These are phyloP conservation scores for Cyphomyrus discorhynchus DNA, from an alignment of 2,113 vertebrate species.

Conservation along the genomic window DNA sequence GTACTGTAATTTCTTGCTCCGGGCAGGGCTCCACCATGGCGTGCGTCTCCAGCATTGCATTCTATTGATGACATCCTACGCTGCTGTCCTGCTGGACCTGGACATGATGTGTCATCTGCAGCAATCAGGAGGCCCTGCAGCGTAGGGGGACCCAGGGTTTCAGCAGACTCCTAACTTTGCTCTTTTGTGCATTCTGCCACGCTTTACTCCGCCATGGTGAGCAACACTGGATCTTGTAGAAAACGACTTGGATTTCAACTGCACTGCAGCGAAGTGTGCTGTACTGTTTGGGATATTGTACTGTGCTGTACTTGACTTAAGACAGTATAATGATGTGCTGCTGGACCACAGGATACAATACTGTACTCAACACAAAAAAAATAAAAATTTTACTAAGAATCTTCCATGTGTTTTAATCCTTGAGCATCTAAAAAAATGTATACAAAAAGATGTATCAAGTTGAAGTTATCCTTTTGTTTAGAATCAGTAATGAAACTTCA, in stretches of 20 bases:
- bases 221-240: constrained; percentile 5
- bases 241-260: neutral
- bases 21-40: constrained; percentile 1
- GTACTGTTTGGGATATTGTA: neutral
- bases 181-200: neutral
- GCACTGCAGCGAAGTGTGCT: constrained; percentile 8
- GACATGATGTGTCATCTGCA: constrained; percentile 7
- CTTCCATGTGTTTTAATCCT: neutral
- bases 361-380: constrained; percentile 54
- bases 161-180: neutral
- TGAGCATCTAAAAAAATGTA: neutral
- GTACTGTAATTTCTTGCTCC: neutral
- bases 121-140: neutral
- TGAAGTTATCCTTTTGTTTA: neutral
- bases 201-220: constrained; percentile 9
- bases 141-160: neutral
- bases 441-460: neutral
- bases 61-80: neutral
- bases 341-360: constrained; percentile 48
- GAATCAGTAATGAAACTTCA: neutral
- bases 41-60: neutral
- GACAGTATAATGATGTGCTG: constrained; percentile 24
- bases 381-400: constrained; percentile 65
- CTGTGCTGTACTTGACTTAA: constrained; percentile 2
- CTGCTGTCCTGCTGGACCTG: neutral